A percentile compares a stretch with the other conserved stretches of the same genome.
phyloP scores from a whole-genome alignment of 2,113 vertebrate species.

The Stercorarius parasiticus region DNA sequence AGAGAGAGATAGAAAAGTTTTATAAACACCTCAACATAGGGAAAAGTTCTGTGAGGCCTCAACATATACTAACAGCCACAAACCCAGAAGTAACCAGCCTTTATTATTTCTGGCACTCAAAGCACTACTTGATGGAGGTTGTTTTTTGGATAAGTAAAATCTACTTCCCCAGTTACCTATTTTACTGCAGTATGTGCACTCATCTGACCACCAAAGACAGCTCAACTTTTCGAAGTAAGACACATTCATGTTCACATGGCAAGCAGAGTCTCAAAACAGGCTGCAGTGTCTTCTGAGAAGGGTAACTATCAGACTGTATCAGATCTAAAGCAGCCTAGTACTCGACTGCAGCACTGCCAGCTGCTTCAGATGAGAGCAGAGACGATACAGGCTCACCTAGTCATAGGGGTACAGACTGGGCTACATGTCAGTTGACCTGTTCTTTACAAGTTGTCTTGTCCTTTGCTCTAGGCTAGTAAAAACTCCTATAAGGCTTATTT shows the following conservation, averaged over 20 bases:
- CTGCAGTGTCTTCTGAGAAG: not conserved
- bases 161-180: not conserved
- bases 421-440: not conserved
- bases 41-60: not conserved
- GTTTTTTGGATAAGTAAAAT: not conserved
- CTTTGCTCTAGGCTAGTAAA: not conserved
- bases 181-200: not conserved
- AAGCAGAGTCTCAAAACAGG: not conserved
- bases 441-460: not conserved
- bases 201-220: not conserved
- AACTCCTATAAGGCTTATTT: not conserved
- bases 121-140: not conserved
- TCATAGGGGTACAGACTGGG: not conserved
- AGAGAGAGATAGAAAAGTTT: not conserved
- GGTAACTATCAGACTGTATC: not conserved
- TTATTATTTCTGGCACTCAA: not conserved
- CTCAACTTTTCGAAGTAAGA: fast-evolving
- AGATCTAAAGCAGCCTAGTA: not conserved
- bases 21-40: not conserved
- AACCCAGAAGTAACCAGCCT: fast-evolving
- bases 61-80: not conserved
- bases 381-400: not conserved
- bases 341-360: not conserved
- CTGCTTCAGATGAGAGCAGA: not conserved
- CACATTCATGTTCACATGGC: not conserved